These are phyloP conservation scores for Latheticus oryzae DNA, from an alignment of 2,888 invertebrate genomes.

Conservation along the genomic window DNA sequence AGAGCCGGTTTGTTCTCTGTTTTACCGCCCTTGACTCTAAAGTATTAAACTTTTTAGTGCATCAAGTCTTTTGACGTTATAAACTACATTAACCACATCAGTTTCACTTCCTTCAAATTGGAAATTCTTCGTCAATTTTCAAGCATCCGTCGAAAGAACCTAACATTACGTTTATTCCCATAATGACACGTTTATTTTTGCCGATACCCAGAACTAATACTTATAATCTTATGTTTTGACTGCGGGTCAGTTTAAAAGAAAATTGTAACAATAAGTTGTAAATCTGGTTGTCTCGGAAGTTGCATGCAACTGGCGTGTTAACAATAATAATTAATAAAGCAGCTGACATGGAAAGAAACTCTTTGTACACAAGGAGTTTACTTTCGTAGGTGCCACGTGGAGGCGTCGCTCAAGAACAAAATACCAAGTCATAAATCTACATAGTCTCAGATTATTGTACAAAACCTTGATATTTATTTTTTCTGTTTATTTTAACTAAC, in stretches of 20 bases:
- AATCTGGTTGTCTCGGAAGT: conserved; percentile 29
- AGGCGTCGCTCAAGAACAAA: too few relatives aligned
- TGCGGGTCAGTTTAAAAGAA: conserved; percentile 16
- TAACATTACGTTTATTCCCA: too few relatives aligned
- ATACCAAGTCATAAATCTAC: too few relatives aligned
- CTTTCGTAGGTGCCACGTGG: conserved; percentile 17
- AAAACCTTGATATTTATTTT: too few relatives aligned
- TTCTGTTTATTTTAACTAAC: too few relatives aligned
- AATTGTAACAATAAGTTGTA: conserved; percentile 30
- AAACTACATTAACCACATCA: conserved; percentile 16
- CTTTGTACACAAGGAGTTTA: conserved; percentile 1
- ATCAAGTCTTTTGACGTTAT: too few relatives aligned
- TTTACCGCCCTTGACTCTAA: conserved; percentile 34
- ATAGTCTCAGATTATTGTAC: too few relatives aligned
- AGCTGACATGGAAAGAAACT: conserved; percentile 16
- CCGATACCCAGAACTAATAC: too few relatives aligned
- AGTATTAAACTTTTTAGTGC: too few relatives aligned
- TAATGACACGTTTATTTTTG: too few relatives aligned
- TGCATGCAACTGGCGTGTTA: conserved; percentile 11
- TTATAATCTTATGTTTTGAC: conserved; percentile 9
- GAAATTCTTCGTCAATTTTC: conserved; percentile 10
- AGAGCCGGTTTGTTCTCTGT: conserved; percentile 45
- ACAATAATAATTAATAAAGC: conserved; percentile 23
- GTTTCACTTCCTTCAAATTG: conserved; percentile 13
- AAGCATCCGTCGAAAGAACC: conserved; percentile 6